Base-by-base conservation (phyloP, 2,113 vertebrate genomes). In the Pterocles orientalis region DNA sequence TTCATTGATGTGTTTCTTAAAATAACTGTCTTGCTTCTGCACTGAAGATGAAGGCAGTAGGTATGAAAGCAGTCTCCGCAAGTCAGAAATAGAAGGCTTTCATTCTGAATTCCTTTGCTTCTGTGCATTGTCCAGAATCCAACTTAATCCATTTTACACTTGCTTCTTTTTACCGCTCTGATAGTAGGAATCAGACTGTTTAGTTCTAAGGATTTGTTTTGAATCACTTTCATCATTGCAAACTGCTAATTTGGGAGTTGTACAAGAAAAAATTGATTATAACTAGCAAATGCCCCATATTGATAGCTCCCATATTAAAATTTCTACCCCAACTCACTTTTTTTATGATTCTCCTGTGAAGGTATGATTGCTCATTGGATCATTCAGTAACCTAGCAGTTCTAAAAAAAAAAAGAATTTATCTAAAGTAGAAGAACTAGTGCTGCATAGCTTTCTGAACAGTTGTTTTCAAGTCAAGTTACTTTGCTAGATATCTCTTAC, bases 1-100 rank as follows among this genome's bases (percentile, higher is more conserved):
- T 95, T 86, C 95, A 96, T 50, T 92, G 39, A 93, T 94, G 77
- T 84, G 53, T 88, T 94, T 84, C 95, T 96, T 92, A 91, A 97
- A 94, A 97, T 95, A 96, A 83, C 88, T 88, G 12, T 78, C 43
- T 88, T 81, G 50, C 58, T 90, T 86, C 88, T 84, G 65, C 81
- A 33, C 51, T 94, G 15, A 66, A 75, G 82, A 86, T 94, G 82
- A 95, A 95, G 88, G 92, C 80, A 68, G 50, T 71, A 79, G 73
- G 62, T 86, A 86, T 82, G 81, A 91, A 92, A 91, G 83, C 86
- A 86, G 24, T 53, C 68, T 81, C 83, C n/a, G 34, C 73, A 61
- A 90, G 65, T 82, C 88, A 95, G 77, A 94, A 88, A 81, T 82
- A 95, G 90, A 70, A 54, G 17, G 26, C 69, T 90, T 96, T 91